Base-by-base conservation (phyloP, 2,113 vertebrate species). In the Cathartes aura region DNA sequence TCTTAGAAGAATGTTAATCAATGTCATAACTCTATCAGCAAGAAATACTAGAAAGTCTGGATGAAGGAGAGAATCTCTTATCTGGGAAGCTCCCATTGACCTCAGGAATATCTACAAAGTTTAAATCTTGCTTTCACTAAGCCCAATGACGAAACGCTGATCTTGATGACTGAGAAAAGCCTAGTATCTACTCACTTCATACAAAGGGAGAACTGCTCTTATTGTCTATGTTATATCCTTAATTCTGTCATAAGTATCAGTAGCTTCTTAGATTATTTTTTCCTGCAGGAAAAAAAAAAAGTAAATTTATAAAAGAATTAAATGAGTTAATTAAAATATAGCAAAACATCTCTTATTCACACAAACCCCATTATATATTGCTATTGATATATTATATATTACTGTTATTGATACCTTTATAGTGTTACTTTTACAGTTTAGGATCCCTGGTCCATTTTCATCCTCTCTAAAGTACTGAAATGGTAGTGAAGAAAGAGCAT, bases 131-230 rank as follows among this genome's bases (percentile, higher is more conserved):
- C 27, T 91, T 56, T 92, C 20, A 19, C 15, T 80, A 68, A 85
- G 21, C 8, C 70, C 1, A 2, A 5, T 79, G 40, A 47, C 40
- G 30, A 92, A 87, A 78, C 0, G 0, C 5, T 3, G 1, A 29
- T 58, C 32, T 52, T 53, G 23, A 15, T 43, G 23, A 71, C 60
- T 26, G 36, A 78, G 76, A 72, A 87, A 85, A 90, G 12, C 17
- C 11, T 12, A 23, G 14, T 16, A 24, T 15, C 14, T 27, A 38
- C 26, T 36, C 43, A 20, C 11, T 68, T 87, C 13, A 29, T 9
- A 40, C 7, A 32, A 52, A 47, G 34, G 7, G 7, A 91, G 13
- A 76, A 43, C 34, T 76, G 34, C 9, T 56, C 2, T 60, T 68
- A 34, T 20, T 58, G 38, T 34, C 30, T 56, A 12, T 1, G 0